phyloP scores from a whole-genome alignment of 2,888 invertebrate species.

The Argyra leucocephala region DNA sequence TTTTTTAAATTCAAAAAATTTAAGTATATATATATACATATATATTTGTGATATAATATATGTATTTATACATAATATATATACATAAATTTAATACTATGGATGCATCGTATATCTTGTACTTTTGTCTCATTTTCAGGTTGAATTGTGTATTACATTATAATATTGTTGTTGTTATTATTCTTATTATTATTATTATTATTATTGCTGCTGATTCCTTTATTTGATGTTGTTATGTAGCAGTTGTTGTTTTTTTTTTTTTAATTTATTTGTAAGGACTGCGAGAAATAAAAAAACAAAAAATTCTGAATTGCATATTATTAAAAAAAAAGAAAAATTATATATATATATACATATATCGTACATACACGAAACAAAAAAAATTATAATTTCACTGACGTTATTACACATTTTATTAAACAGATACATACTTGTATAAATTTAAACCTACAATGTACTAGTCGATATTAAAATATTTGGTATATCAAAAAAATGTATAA shows the following conservation, averaged over 20 bases:
- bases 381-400: background rate
- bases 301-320: background rate
- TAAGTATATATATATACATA: background rate
- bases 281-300: background rate
- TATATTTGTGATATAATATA: background rate
- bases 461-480: no score
- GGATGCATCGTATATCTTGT: background rate
- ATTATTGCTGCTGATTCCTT: background rate
- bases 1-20: background rate
- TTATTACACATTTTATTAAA: background rate
- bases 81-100: background rate
- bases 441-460: background rate
- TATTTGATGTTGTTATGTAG: background rate
- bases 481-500: no score
- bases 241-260: background rate
- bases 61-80: no score
- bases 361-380: no score
- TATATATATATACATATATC: no score
- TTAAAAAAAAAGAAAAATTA: background rate
- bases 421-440: background rate
- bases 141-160: background rate
- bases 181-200: background rate
- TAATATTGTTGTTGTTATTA: background rate
- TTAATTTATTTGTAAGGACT: background rate
- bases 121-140: slow-evolving; percentile 1